Conservation (phyloP, 35 echinoderm and acorn worm genomes). For the Apostichopus californicus region DNA sequence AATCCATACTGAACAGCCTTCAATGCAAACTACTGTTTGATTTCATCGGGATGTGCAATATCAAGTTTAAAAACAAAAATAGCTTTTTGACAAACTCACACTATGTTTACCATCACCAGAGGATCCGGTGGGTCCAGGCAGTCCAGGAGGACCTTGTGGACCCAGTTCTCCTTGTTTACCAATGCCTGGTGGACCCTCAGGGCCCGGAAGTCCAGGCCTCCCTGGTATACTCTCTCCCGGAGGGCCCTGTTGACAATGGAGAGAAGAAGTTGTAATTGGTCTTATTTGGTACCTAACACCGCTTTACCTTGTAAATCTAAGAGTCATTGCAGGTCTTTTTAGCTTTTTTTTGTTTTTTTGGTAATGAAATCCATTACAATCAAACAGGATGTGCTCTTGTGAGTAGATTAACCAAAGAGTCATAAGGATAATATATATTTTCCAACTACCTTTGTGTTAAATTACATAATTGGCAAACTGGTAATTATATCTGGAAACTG, state of each 20-base stretch:
- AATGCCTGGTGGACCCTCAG: slow-evolving; percentile 61
- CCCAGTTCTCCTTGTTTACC: slow-evolving; percentile 31
- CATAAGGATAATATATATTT: no score
- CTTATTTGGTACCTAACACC: neutral
- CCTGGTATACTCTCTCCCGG: slow-evolving; percentile 67
- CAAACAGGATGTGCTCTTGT: neutral
- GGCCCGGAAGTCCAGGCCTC: slow-evolving; percentile 66
- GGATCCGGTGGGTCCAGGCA: slow-evolving; percentile 54
- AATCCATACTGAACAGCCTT: no score
- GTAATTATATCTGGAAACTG: no score
- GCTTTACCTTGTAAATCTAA: neutral
- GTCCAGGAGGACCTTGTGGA: slow-evolving; percentile 51
- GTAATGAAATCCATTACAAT: neutral
- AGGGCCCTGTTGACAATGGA: slow-evolving; percentile 48
- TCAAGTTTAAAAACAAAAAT: no score
- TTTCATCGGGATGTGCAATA: no score
- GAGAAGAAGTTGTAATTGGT: neutral
- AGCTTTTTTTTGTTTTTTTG: no score
- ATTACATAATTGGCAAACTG: no score
- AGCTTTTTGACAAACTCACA: neutral
- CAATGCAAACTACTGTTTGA: no score
- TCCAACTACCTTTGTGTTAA: no score
- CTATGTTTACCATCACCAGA: neutral
- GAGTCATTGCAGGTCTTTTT: neutral
- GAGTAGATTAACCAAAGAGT: neutral